phyloP scores from a whole-genome alignment of 30 jellyfish, hydroid and myxozoan species.

The Sanderia malayensis region DNA sequence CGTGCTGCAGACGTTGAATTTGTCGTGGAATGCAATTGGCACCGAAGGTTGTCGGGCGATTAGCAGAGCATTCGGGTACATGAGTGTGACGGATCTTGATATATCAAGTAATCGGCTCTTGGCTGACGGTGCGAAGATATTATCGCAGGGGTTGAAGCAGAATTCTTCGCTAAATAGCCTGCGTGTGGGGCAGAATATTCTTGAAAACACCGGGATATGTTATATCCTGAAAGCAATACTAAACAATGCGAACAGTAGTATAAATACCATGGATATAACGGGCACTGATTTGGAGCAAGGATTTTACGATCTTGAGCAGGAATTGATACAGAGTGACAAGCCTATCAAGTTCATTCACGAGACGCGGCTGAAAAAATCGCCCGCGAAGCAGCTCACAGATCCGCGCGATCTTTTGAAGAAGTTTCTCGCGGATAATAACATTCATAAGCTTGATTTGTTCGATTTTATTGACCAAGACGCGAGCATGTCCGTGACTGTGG shows the following conservation, averaged over 20 bases:
- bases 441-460: slow-evolving; percentile 57
- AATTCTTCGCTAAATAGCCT: slow-evolving; percentile 21
- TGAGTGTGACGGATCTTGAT: slow-evolving; percentile 14
- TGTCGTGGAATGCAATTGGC: slow-evolving; percentile 67
- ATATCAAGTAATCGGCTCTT: slow-evolving; percentile 38
- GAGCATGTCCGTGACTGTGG: slow-evolving; percentile 60
- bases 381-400: slow-evolving; percentile 25
- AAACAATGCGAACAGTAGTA: slow-evolving; percentile 19
- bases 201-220: slow-evolving; percentile 40
- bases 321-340: slow-evolving; percentile 2
- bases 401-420: slow-evolving; percentile 52
- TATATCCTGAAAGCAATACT: slow-evolving; percentile 33
- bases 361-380: slow-evolving; percentile 22
- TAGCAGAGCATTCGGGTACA: slow-evolving; percentile 33
- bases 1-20: slow-evolving; percentile 30
- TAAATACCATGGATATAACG: slow-evolving; percentile 34
- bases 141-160: slow-evolving; percentile 28
- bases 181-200: slow-evolving; percentile 28
- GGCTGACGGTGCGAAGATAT: slow-evolving; percentile 33
- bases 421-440: slow-evolving; percentile 38
- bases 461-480: slow-evolving; percentile 57
- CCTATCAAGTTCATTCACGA: slow-evolving; percentile 41
- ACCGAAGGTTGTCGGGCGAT: slow-evolving; percentile 25
- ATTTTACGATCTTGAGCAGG: slow-evolving; percentile 22
- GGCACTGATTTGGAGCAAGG: slow-evolving; percentile 44